These are phyloP conservation scores for Rallus limicola DNA, from an alignment of 2,113 vertebrate genomes.

Conservation along the genomic window DNA sequence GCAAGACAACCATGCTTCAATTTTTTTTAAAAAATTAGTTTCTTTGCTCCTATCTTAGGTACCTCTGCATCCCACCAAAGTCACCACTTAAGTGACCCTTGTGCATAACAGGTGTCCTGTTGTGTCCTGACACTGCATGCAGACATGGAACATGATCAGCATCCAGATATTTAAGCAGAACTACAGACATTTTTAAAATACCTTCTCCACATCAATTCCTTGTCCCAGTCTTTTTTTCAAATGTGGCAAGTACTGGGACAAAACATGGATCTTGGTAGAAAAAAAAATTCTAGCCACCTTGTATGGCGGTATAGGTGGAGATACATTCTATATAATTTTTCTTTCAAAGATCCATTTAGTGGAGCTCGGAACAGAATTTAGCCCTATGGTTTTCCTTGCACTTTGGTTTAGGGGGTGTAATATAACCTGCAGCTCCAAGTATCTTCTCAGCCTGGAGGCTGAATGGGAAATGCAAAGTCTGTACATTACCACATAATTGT, in stretches of 20 bases:
- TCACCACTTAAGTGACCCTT: neutral
- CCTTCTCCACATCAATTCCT: neutral
- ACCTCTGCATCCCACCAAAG: neutral
- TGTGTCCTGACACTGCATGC: neutral
- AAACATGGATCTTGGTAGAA: neutral
- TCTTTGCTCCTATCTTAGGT: neutral
- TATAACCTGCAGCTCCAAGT: neutral
- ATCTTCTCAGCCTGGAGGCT: neutral
- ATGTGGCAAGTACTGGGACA: neutral
- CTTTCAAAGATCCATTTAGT: neutral
- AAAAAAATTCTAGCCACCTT: neutral
- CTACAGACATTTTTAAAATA: neutral
- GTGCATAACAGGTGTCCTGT: rapidly evolving
- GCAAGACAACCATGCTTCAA: neutral
- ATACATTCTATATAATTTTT: neutral
- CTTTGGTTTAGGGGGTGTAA: neutral
- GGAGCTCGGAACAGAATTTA: neutral
- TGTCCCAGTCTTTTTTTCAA: neutral
- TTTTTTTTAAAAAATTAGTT: neutral
- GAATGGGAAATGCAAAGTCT: neutral
- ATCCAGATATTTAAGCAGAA: neutral
- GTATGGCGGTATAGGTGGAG: neutral
- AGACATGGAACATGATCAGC: neutral
- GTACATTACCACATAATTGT: rapidly evolving
- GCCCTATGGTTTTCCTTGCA: neutral